These are phyloP conservation scores for Proales similis DNA, from an alignment of 1,140 invertebrate species.

Conservation along the genomic window DNA sequence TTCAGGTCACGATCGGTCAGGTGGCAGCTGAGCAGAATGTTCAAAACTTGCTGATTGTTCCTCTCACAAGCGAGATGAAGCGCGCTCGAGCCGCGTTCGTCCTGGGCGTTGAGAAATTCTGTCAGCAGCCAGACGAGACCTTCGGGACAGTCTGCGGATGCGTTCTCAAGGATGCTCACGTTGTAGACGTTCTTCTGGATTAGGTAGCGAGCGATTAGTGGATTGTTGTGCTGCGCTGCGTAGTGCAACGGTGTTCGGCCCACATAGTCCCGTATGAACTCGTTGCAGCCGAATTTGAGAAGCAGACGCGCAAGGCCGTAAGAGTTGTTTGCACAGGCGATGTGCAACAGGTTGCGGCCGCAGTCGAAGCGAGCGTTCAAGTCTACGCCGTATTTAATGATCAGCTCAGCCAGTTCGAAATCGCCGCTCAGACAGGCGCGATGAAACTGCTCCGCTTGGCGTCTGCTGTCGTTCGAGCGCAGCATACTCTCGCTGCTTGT, in stretches of 20 bases:
- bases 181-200: conserved; percentile 26
- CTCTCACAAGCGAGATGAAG: conserved; percentile 13
- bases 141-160: too few relatives aligned
- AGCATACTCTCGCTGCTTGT: too few relatives aligned
- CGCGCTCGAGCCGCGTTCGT: conserved; percentile 6
- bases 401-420: conserved; percentile 11
- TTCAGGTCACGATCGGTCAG: conserved; percentile 17
- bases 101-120: conserved; percentile 31
- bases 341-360: conserved; percentile 28
- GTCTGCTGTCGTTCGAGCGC: too few relatives aligned
- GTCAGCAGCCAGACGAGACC: too few relatives aligned
- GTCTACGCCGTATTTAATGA: conserved; percentile 16
- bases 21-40: conserved; percentile 8
- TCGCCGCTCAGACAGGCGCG: conserved; percentile 29
- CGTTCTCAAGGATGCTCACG: conserved; percentile 3
- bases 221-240: conserved; percentile 15
- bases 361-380: conserved; percentile 17
- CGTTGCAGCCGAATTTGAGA: conserved; percentile 30
- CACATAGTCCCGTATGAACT: conserved; percentile 20
- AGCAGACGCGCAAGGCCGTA: conserved; percentile 27
- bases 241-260: conserved; percentile 21
- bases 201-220: conserved; percentile 22
- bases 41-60: conserved; percentile 16
- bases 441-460: too few relatives aligned
- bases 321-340: conserved; percentile 32